Evolutionary conservation across 2,797 vertebrate genomes (phyloP), one percentile per base, ranked within the genome.

Genomic region (Eutrigla gurnardus): DNA sequence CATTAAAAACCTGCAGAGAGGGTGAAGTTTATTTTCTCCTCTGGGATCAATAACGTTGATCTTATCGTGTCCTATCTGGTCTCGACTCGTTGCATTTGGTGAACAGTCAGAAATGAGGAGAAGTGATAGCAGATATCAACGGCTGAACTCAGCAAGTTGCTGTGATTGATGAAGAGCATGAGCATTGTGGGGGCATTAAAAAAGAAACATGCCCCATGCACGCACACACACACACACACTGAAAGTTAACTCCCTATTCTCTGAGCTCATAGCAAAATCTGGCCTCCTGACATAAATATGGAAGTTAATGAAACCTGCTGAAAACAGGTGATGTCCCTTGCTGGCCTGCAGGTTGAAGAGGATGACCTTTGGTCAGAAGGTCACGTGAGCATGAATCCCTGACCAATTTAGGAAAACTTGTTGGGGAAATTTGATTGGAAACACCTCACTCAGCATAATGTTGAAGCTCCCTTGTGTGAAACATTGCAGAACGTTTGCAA

Each of bases 31-130:
- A 65, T 86, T 67, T 67, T 42, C 12, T 43, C 42, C 37, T 17
- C 1, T 0, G 45, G 39, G 64, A 77, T 74, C 54, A 43, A 67
- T 69, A 68, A 65, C 33, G 65, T 45, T 39, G 12, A 80, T 79
- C 25, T 78, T 33, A 33, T 25, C 43, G 65, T 10, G 57, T 2
- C 14, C 25, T 18, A 10, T 73, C 15, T 59, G 15, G 73, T 37
- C 42, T 53, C 0, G 0, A 69, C 37, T 76, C 15, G 37, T 63
- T 79, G 72, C 11, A 75, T 75, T 79, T 53, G 12, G 12, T 45
- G 67, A 84, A 71, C 57, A 73, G 60, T 50, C 5, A 3, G 62
- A 60, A 70, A 70, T 79, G 50, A 79, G 59, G 61, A 59, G 17
- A 57, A 42, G 42, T 43, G 10, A 70, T 77, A 53, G 75, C 36